Percentiles rank a stretch among this genome's conserved stretches.
Conservation (phyloP, 2,888 invertebrate species). For the Galerucella nymphaeae region DNA sequence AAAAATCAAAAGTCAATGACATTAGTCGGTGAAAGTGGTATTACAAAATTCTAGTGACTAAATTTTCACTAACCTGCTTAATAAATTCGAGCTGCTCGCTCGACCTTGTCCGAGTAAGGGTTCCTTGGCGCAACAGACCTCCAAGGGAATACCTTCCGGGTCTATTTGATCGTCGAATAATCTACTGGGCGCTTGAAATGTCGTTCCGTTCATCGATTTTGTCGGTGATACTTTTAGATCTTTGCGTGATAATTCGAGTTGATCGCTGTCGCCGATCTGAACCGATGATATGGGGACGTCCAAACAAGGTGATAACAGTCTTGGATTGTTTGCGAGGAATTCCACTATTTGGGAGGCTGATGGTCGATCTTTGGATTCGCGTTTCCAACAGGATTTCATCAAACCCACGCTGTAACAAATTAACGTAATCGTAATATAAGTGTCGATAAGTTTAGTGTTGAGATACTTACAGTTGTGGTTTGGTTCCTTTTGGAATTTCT, state of each 20-base stretch:
- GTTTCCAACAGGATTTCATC: slow-evolving; percentile 84
- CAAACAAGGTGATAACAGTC: slow-evolving; percentile 81
- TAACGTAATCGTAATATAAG: background rate
- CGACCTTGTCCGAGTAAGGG: slow-evolving; percentile 59
- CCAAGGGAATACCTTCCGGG: slow-evolving; percentile 52
- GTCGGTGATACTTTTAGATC: slow-evolving; percentile 50
- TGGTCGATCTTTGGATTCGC: slow-evolving; percentile 77
- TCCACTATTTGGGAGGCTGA: slow-evolving; percentile 84
- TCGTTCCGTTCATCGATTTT: slow-evolving; percentile 37
- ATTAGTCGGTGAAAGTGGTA: no score
- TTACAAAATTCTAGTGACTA: background rate
- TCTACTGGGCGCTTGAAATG: slow-evolving; percentile 26
- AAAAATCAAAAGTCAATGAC: no score
- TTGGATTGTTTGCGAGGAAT: slow-evolving; percentile 80
- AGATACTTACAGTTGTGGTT: slow-evolving; percentile 80
- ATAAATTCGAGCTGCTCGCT: slow-evolving; percentile 52
- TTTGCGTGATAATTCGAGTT: slow-evolving; percentile 67
- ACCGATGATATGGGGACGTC: slow-evolving; percentile 80
- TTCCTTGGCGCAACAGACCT: slow-evolving; percentile 60
- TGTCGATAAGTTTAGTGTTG: background rate
- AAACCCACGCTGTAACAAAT: slow-evolving; percentile 73
- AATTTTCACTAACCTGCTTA: slow-evolving; percentile 42
- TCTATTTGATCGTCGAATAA: slow-evolving; percentile 30
- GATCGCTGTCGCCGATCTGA: slow-evolving; percentile 75
- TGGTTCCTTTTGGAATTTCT: slow-evolving; percentile 80